Conservation (phyloP, 2,113 vertebrate species). For the Microcebus jonahi region DNA sequence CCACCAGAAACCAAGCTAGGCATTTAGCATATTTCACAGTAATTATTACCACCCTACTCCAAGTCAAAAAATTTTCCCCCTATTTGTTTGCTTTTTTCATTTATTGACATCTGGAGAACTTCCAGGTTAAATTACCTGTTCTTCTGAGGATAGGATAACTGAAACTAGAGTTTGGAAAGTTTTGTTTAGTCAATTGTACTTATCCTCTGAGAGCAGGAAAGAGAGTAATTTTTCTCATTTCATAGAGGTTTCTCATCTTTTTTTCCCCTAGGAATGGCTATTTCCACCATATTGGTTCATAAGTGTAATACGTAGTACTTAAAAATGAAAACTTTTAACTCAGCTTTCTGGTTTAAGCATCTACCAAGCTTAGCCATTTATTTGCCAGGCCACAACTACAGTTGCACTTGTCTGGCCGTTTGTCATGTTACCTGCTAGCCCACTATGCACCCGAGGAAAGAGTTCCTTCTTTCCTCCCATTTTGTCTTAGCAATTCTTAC, state of each 20-base stretch:
- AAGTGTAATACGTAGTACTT: neutral
- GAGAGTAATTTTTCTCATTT: neutral
- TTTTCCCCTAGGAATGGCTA: neutral
- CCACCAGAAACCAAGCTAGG: conserved; percentile 18
- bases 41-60: conserved; percentile 42
- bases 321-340: conserved; percentile 7
- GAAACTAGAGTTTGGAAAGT: neutral
- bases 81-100: conserved; percentile 52
- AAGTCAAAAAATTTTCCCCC: conserved; percentile 47
- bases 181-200: neutral
- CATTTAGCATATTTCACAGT: conserved; percentile 57
- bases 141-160: neutral
- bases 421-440: neutral
- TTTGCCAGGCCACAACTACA: neutral
- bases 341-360: neutral
- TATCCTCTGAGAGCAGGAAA: neutral
- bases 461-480: neutral
- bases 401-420: neutral
- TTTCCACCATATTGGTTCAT: neutral
- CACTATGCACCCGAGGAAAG: neutral
- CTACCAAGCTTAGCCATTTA: neutral
- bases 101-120: conserved; percentile 48
- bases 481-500: neutral
- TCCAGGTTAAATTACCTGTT: neutral
- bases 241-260: neutral